Conservation (phyloP, 1,140 invertebrate species). For the Colletes latitarsis region DNA sequence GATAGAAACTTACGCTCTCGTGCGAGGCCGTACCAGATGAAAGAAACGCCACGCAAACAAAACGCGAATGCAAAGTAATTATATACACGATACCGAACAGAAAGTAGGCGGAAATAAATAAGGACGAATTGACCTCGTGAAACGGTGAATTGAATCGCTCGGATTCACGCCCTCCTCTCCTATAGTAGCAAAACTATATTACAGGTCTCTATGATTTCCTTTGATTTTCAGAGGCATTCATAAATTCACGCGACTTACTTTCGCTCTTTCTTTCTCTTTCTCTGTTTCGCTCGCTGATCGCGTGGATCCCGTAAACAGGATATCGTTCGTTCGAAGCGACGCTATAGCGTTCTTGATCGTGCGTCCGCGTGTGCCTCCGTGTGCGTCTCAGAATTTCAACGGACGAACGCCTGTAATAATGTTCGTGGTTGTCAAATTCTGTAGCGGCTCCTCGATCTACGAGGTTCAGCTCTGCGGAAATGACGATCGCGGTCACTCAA, state of each 20-base stretch:
- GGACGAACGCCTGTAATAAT: constrained; percentile 20
- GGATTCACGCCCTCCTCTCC: constrained; percentile 29
- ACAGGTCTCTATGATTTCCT: constrained; percentile 46
- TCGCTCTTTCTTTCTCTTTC: not conserved
- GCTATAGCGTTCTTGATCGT: constrained; percentile 6
- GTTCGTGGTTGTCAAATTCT: constrained; percentile 1
- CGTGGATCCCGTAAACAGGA: not conserved
- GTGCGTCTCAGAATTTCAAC: constrained; percentile 27
- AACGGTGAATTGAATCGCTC: constrained; percentile 16
- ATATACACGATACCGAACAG: constrained; percentile 36
- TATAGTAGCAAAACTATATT: constrained; percentile 60
- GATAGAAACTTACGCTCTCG: constrained; percentile 14
- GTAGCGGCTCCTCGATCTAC: constrained; percentile 36
- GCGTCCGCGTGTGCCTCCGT: constrained; percentile 19
- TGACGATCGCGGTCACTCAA: not conserved
- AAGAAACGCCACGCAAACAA: constrained; percentile 24
- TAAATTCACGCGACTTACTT: constrained; percentile 14
- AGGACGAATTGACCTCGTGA: constrained; percentile 44
- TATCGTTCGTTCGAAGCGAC: not conserved
- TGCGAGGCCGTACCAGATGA: constrained; percentile 16
- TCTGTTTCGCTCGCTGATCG: no score
- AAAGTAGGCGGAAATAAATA: constrained; percentile 58
- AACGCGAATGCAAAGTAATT: constrained; percentile 49
- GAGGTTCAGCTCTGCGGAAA: constrained; percentile 29
- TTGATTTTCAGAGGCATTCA: constrained; percentile 48